These are phyloP conservation scores for Ambastaia sidthimunki DNA, from an alignment of 2,797 vertebrate genomes.

Conservation along the genomic window DNA sequence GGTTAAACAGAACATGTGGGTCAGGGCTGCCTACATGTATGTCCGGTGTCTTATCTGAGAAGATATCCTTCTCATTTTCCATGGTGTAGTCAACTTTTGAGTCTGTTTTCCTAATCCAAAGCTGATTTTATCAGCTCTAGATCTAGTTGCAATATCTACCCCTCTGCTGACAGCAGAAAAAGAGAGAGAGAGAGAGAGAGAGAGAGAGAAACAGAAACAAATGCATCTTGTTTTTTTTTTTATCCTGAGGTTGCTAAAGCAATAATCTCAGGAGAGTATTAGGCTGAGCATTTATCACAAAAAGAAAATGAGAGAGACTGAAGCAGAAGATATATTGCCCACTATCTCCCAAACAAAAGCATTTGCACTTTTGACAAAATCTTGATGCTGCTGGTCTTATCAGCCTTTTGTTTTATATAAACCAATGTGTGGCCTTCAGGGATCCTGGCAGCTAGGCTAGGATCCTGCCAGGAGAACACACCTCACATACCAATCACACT, in stretches of 20 bases:
- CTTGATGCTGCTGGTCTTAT: constrained; percentile 46
- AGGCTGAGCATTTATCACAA: constrained; percentile 44
- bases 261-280: constrained; percentile 37
- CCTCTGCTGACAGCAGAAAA: constrained; percentile 33
- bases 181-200: constrained; percentile 9
- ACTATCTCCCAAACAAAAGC: constrained; percentile 47
- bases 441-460: constrained; percentile 35
- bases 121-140: constrained; percentile 46
- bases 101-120: constrained; percentile 35
- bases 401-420: constrained; percentile 22
- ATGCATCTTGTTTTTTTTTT: constrained; percentile 20
- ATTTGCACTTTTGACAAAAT: constrained; percentile 49
- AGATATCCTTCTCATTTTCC: constrained; percentile 15
- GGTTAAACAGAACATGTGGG: background rate
- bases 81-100: background rate
- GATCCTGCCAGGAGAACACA: constrained; percentile 14
- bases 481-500: constrained; percentile 40
- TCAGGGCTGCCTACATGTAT: background rate
- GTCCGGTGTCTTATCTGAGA: constrained; percentile 8
- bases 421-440: constrained; percentile 37
- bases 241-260: constrained; percentile 37
- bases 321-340: constrained; percentile 22
- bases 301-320: constrained; percentile 25
- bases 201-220: constrained; percentile 22
- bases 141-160: constrained; percentile 47